These are phyloP conservation scores for Cordylochernes scorpioides DNA, from an alignment of 2,888 invertebrate species.

Conservation along the genomic window DNA sequence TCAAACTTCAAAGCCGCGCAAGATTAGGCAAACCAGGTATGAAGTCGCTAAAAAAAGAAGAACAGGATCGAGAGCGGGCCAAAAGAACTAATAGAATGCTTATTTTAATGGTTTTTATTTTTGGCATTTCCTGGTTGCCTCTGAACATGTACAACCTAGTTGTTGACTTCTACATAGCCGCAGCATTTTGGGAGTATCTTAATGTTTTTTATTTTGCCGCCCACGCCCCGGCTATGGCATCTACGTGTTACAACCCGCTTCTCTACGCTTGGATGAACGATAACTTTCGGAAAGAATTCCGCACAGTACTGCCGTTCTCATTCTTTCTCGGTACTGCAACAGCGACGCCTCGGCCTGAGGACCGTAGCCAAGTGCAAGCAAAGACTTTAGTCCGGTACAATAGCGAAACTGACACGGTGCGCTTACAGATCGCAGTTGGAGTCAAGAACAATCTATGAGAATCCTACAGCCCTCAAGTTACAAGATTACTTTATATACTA, in stretches of 20 bases:
- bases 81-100: conserved; percentile 82
- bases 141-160: conserved; percentile 66
- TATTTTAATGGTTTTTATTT: conserved; percentile 83
- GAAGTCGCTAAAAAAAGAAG: conserved; percentile 49
- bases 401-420: conserved; percentile 23
- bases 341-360: no score
- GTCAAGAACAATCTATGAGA: no score
- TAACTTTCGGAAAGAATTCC: conserved; percentile 69
- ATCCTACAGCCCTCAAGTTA: no score
- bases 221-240: conserved; percentile 72
- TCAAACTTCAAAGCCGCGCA: conserved; percentile 40
- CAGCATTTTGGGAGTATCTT: conserved; percentile 42
- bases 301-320: conserved; percentile 21
- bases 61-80: conserved; percentile 74
- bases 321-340: no score
- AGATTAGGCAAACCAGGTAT: conserved; percentile 57
- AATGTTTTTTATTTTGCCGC: conserved; percentile 64
- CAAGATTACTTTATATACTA: no score
- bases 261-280: conserved; percentile 87
- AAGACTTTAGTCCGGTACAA: no score
- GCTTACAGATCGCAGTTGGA: conserved; percentile 3
- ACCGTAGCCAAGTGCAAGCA: no score
- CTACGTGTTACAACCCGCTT: conserved; percentile 77
- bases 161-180: conserved; percentile 40
- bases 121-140: conserved; percentile 83